Conservation (phyloP, 2,797 vertebrate species). For the Chloroceryle inda region DNA sequence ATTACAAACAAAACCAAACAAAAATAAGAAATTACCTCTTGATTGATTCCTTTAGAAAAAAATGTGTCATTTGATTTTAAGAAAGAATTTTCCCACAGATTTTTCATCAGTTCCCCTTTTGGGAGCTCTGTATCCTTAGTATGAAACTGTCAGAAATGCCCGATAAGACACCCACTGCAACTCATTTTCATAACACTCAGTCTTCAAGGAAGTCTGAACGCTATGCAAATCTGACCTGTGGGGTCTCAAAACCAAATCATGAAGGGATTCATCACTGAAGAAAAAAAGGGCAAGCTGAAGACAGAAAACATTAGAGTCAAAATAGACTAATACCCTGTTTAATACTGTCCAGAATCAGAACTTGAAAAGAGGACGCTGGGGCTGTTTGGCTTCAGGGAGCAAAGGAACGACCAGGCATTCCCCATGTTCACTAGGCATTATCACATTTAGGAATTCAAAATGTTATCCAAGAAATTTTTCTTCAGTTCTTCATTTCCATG, state of each 20-base stretch:
- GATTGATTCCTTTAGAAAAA: neutral
- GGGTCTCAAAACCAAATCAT: neutral
- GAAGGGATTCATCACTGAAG: neutral
- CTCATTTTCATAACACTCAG: neutral
- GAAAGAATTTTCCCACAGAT: neutral
- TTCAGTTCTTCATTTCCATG: neutral
- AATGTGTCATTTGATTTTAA: neutral
- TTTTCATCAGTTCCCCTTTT: neutral
- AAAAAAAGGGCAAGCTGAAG: neutral
- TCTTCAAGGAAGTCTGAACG: neutral
- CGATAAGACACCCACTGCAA: neutral
- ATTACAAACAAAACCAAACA: neutral
- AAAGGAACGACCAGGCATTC: neutral
- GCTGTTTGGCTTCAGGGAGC: neutral
- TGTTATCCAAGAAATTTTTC: neutral
- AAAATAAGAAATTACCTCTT: neutral
- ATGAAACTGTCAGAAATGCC: neutral
- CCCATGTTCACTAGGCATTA: neutral
- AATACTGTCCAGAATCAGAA: neutral
- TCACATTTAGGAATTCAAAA: neutral
- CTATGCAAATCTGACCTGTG: neutral
- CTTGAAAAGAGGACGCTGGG: neutral
- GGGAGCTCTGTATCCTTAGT: neutral
- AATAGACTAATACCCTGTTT: neutral
- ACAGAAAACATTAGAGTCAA: neutral